Evolutionary conservation across 1,140 invertebrate genomes (phyloP).

Genomic region (Saccostrea glomerata): DNA sequence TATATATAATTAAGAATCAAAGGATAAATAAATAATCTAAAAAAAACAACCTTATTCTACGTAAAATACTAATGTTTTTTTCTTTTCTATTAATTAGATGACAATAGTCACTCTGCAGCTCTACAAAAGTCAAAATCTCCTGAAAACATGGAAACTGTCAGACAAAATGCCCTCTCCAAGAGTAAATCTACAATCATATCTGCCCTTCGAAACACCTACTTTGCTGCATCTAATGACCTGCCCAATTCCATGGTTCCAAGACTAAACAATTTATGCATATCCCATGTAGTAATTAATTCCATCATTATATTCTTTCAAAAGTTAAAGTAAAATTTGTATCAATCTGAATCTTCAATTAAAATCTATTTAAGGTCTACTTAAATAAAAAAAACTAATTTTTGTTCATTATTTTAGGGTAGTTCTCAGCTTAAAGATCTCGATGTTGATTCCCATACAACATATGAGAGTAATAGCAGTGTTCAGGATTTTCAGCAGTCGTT

Average conservation of each 20-base stretch:
- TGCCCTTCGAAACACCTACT: conserved; percentile 28
- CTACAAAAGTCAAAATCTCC: background rate
- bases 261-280: conserved; percentile 35
- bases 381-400: no score
- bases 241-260: conserved; percentile 36
- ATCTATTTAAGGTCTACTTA: no score
- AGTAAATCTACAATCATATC: conserved; percentile 27
- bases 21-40: no score
- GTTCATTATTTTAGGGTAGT: no score
- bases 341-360: no score
- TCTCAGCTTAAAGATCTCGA: no score
- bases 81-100: no score
- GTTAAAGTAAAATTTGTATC: background rate
- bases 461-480: conserved; percentile 23
- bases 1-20: no score
- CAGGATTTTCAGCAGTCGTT: conserved; percentile 48
- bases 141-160: conserved; percentile 9
- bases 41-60: no score
- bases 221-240: conserved; percentile 38
- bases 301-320: background rate
- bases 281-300: conserved; percentile 8
- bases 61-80: no score
- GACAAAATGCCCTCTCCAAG: conserved; percentile 7
- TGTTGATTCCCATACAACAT: conserved; percentile 33
- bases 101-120: no score